Percentiles rank a stretch among this genome's conserved stretches.
Evolutionary conservation across 2,888 invertebrate species (phyloP).

Genomic region (Thera britannica): DNA sequence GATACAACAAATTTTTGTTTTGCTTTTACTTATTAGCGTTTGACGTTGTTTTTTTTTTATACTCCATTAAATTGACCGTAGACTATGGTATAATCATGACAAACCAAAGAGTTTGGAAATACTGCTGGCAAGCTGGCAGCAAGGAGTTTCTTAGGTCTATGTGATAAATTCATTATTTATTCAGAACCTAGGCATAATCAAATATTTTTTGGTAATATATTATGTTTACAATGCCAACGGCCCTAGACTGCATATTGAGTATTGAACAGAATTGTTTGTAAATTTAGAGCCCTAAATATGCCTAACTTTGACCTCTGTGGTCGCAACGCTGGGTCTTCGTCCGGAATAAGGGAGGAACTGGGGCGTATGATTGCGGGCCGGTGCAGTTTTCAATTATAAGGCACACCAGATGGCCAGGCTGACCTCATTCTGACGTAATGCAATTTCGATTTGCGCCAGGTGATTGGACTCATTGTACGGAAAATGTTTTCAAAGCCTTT

Average conservation of each 20-base stretch:
- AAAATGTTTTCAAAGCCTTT: not conserved
- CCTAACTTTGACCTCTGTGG: not conserved
- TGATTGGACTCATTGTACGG: slow-evolving; percentile 23
- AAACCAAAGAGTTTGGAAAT: too few relatives aligned
- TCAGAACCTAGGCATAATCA: too few relatives aligned
- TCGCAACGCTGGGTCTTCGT: slow-evolving; percentile 13
- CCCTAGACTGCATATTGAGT: too few relatives aligned
- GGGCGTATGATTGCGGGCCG: slow-evolving; percentile 34
- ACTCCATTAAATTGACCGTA: not conserved
- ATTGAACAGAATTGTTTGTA: not conserved
- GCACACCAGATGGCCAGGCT: slow-evolving; percentile 18
- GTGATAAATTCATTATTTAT: not conserved
- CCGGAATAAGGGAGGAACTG: slow-evolving; percentile 16
- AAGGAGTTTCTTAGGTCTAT: too few relatives aligned
- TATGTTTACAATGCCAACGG: too few relatives aligned
- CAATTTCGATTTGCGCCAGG: slow-evolving; percentile 22
- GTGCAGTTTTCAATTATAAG: slow-evolving; percentile 37
- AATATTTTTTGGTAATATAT: too few relatives aligned
- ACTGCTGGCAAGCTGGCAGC: too few relatives aligned
- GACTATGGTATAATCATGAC: not conserved
- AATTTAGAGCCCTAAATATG: not conserved
- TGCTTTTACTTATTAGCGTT: slow-evolving; percentile 15
- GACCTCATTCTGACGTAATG: slow-evolving; percentile 29
- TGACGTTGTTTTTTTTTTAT: slow-evolving; percentile 1
- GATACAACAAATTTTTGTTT: slow-evolving; percentile 24